phyloP scores from a whole-genome alignment of 2,797 vertebrate species.

The Choloepus didactylus region DNA sequence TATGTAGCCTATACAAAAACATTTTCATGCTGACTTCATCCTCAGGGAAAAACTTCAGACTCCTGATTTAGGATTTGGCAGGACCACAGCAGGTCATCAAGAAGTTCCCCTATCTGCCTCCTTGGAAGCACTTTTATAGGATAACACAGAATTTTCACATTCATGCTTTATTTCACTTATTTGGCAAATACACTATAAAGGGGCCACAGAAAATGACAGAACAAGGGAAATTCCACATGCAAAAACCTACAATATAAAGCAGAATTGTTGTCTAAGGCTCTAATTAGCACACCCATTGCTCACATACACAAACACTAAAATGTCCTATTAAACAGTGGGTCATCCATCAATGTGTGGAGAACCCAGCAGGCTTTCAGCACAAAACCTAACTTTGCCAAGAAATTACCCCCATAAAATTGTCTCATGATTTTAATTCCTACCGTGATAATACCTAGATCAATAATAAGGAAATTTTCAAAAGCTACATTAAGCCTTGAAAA shows the following conservation, averaged over 20 bases:
- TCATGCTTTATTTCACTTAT: slow-evolving; percentile 47
- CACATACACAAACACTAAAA: slow-evolving; percentile 79
- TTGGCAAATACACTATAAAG: slow-evolving; percentile 64
- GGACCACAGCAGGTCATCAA: not conserved
- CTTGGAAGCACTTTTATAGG: slow-evolving; percentile 49
- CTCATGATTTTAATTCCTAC: slow-evolving; percentile 86
- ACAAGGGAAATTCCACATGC: slow-evolving; percentile 68
- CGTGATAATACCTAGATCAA: slow-evolving; percentile 89
- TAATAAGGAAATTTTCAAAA: slow-evolving; percentile 88
- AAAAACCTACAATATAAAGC: slow-evolving; percentile 73
- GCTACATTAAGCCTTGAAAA: slow-evolving; percentile 87
- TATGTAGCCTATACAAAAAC: not conserved
- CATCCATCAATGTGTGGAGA: slow-evolving; percentile 86
- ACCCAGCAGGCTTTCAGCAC: slow-evolving; percentile 86
- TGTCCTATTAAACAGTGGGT: slow-evolving; percentile 86
- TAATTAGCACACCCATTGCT: slow-evolving; percentile 87
- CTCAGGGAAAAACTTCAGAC: not conserved
- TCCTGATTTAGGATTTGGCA: slow-evolving; percentile 25
- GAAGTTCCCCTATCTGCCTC: not conserved
- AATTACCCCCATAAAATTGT: slow-evolving; percentile 87
- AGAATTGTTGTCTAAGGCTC: slow-evolving; percentile 85
- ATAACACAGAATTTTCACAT: slow-evolving; percentile 65
- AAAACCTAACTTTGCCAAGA: slow-evolving; percentile 88
- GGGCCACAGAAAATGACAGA: slow-evolving; percentile 75
- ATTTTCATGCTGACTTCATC: not conserved